Conservation (phyloP, 2,888 invertebrate species). For the Mimachlamys varia region DNA sequence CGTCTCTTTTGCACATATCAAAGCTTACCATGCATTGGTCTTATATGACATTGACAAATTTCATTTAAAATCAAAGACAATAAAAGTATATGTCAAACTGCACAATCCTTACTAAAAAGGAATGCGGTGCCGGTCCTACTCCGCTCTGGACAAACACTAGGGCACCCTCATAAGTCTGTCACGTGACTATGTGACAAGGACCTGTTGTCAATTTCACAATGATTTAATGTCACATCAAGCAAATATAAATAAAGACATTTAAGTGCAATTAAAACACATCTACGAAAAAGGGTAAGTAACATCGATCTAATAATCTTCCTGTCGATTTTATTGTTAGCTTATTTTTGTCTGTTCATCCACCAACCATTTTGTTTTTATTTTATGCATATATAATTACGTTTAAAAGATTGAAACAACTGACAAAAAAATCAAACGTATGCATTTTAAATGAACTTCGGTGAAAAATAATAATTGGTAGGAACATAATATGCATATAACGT, state of each 20-base stretch:
- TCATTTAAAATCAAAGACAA: background rate
- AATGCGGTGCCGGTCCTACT: background rate
- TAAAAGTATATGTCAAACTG: conserved; percentile 13
- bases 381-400: too few species aligned
- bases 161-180: background rate
- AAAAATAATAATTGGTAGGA: too few species aligned
- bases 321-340: background rate
- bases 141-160: background rate
- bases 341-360: background rate
- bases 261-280: conserved; percentile 34
- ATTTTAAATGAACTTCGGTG: too few species aligned
- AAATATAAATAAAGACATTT: background rate
- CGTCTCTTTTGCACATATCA: background rate
- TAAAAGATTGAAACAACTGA: too few species aligned
- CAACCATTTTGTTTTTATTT: background rate
- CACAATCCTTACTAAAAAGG: background rate
- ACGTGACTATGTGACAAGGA: background rate
- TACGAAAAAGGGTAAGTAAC: conserved; percentile 20
- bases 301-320: background rate
- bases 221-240: background rate
- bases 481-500: too few species aligned
- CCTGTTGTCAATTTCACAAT: conserved; percentile 31
- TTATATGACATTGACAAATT: background rate
- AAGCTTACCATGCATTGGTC: background rate
- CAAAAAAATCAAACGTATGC: too few species aligned